Conservation (phyloP, 2,888 invertebrate species). For the Pegoplata infirma region DNA sequence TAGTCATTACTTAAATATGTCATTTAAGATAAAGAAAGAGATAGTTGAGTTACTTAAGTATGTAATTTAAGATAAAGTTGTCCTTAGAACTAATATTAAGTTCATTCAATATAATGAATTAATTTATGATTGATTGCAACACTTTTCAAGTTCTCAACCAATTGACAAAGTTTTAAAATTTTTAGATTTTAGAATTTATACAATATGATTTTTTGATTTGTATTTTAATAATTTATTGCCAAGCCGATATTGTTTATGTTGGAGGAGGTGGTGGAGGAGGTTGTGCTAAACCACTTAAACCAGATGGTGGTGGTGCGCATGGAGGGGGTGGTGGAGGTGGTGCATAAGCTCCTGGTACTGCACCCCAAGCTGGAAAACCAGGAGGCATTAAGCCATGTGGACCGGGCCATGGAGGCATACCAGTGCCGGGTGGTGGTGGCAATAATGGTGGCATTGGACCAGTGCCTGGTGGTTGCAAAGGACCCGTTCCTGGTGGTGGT, state of each 20-base stretch:
- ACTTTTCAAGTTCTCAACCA: slow-evolving; percentile 35
- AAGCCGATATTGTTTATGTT: slow-evolving; percentile 56
- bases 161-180: slow-evolving; percentile 54
- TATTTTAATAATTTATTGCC: background rate
- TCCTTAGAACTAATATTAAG: too few relatives aligned
- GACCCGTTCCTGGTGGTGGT: slow-evolving; percentile 80
- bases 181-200: background rate
- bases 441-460: slow-evolving; percentile 76
- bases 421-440: slow-evolving; percentile 79
- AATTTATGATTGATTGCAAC: slow-evolving; percentile 32
- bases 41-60: background rate
- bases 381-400: slow-evolving; percentile 71
- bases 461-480: slow-evolving; percentile 76
- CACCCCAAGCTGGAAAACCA: slow-evolving; percentile 72
- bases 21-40: background rate
- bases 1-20: background rate
- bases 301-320: slow-evolving; percentile 79
- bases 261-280: slow-evolving; percentile 86
- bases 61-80: background rate
- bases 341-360: slow-evolving; percentile 69
- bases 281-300: slow-evolving; percentile 80
- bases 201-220: background rate
- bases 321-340: slow-evolving; percentile 80
- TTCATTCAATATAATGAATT: background rate
- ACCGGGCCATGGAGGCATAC: slow-evolving; percentile 73